A percentile compares a stretch with the other conserved stretches of the same genome.
phyloP scores from a whole-genome alignment of 2,888 invertebrate species.

The Trichopria drosophilae region DNA sequence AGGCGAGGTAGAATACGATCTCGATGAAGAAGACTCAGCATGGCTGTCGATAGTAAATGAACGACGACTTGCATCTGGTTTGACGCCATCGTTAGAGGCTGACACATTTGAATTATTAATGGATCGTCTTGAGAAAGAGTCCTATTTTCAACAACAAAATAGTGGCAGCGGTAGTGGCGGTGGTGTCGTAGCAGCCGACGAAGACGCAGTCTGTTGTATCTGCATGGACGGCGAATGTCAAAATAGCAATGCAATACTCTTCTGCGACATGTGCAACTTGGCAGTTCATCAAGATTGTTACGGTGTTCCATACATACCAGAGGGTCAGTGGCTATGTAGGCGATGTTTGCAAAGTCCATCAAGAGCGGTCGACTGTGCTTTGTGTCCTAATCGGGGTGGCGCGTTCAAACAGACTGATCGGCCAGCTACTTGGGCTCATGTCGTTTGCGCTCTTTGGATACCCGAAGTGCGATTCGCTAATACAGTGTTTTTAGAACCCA shows the following conservation, averaged over 20 bases:
- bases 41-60: slow-evolving; percentile 92
- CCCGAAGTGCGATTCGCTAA: slow-evolving; percentile 98
- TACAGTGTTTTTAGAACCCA: slow-evolving; percentile 95
- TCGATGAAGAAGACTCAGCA: slow-evolving; percentile 96
- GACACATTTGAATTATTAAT: slow-evolving; percentile 93
- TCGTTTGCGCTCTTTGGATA: slow-evolving; percentile 98
- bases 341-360: slow-evolving; percentile 96
- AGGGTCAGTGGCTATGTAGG: slow-evolving; percentile 97
- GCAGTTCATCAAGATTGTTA: slow-evolving; percentile 99
- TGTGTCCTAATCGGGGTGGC: slow-evolving; percentile 97
- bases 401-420: slow-evolving; percentile 98
- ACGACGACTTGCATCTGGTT: slow-evolving; percentile 70
- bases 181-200: slow-evolving; percentile 71
- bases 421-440: slow-evolving; percentile 91
- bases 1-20: slow-evolving; percentile 84
- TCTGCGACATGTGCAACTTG: slow-evolving; percentile 99
- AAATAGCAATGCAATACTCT: slow-evolving; percentile 96
- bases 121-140: slow-evolving; percentile 97
- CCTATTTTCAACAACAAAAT: slow-evolving; percentile 84
- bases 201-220: slow-evolving; percentile 98
- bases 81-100: slow-evolving; percentile 74
- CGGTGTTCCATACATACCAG: slow-evolving; percentile 95
- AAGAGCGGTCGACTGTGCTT: slow-evolving; percentile 92
- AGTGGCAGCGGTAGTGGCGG: slow-evolving; percentile 64
- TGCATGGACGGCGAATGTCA: slow-evolving; percentile 99